phyloP scores from a whole-genome alignment of 1,140 invertebrate genomes.

The Tetramorium simillimum region DNA sequence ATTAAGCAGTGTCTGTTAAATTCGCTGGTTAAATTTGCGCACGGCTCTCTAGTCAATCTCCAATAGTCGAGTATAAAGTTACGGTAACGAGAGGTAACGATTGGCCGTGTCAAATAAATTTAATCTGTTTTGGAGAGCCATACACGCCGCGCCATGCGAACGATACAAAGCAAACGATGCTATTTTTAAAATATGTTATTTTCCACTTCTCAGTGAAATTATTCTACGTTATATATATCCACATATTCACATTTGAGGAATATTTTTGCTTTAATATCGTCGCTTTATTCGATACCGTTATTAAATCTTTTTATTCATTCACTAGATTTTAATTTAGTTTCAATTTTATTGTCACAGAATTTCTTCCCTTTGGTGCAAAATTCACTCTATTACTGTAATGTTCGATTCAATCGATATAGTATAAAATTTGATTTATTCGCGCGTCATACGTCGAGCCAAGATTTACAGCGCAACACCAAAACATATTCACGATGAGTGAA shows the following conservation, averaged over 20 bases:
- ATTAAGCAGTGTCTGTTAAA: conserved; percentile 1
- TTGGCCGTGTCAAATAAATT: conserved; percentile 34
- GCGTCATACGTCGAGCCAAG: background rate
- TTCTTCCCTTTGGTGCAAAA: background rate
- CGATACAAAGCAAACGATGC: background rate
- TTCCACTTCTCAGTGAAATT: background rate
- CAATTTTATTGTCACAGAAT: background rate
- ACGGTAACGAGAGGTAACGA: conserved; percentile 36
- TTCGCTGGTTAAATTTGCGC: conserved; percentile 20
- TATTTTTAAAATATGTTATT: conserved; percentile 16
- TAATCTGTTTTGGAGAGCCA: conserved; percentile 7
- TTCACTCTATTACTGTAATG: background rate
- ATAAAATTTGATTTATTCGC: background rate
- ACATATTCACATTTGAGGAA: background rate
- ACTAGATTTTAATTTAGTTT: background rate
- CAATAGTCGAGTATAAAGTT: conserved; percentile 41
- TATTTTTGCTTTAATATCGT: background rate
- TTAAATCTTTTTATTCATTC: background rate
- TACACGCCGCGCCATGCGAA: background rate
- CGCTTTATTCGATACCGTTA: background rate
- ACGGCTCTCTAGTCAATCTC: conserved; percentile 5
- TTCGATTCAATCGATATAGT: background rate
- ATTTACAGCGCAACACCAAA: background rate
- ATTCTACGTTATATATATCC: background rate
- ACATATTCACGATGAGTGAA: background rate